These are phyloP conservation scores for Astreopora myriophthalma DNA, from an alignment of 64 coral and sea anemone species.

Conservation along the genomic window DNA sequence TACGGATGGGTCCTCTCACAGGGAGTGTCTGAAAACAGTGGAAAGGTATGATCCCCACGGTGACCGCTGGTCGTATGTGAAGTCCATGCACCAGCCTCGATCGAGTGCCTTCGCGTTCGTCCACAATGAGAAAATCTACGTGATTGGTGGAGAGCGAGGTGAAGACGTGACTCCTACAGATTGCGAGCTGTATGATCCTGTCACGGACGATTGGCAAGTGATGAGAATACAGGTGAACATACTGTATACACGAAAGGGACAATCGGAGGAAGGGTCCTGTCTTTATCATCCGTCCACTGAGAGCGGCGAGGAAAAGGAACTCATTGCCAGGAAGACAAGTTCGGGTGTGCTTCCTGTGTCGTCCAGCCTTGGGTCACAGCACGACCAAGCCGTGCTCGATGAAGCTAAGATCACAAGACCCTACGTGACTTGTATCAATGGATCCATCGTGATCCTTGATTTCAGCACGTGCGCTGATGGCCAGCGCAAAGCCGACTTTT, in stretches of 20 bases:
- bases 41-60: slow-evolving; percentile 16
- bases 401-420: slow-evolving; percentile 31
- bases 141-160: slow-evolving; percentile 47
- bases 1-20: slow-evolving; percentile 15
- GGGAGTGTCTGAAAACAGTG: slow-evolving; percentile 19
- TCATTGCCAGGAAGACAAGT: background rate
- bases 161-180: slow-evolving; percentile 37
- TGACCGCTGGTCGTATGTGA: slow-evolving; percentile 34
- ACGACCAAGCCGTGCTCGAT: background rate
- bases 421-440: slow-evolving; percentile 38
- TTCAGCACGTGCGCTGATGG: slow-evolving; percentile 43
- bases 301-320: background rate
- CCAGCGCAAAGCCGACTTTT: slow-evolving; percentile 34
- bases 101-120: slow-evolving; percentile 41
- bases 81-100: slow-evolving; percentile 44
- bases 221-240: slow-evolving; percentile 7
- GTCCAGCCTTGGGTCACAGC: background rate
- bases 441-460: slow-evolving; percentile 7
- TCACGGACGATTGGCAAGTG: slow-evolving; percentile 32
- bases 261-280: slow-evolving; percentile 22
- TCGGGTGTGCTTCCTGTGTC: background rate
- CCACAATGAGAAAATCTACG: slow-evolving; percentile 35
- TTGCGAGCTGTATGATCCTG: slow-evolving; percentile 26
- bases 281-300: background rate
- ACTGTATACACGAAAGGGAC: background rate